Evolutionary conservation across 2,888 invertebrate genomes (phyloP).

Genomic region (Acrocyrtus sp.): DNA sequence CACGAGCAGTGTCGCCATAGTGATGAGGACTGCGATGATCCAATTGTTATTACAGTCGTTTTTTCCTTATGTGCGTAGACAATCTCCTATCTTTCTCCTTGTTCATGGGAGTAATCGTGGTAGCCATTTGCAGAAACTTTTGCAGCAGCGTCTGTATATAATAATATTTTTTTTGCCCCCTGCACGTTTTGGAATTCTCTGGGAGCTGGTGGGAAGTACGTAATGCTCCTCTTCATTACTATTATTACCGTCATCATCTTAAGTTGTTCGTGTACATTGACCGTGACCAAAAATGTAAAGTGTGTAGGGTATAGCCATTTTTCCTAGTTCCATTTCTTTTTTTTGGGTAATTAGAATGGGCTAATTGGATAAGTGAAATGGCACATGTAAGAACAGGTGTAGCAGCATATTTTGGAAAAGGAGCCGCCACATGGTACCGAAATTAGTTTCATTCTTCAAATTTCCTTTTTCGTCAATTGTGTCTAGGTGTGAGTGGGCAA

Average conservation of each 20-base stretch:
- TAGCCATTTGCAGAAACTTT: not conserved
- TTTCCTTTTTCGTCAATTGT: too few relatives aligned
- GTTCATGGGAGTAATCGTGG: not conserved
- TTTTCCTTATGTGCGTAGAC: constrained; percentile 2
- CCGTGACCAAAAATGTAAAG: constrained; percentile 3
- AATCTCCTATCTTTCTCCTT: not conserved
- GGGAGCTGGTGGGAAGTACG: not conserved
- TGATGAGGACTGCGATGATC: constrained; percentile 10
- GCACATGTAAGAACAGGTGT: not conserved
- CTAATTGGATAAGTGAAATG: not conserved
- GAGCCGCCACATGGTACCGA: too few relatives aligned
- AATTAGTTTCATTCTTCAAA: too few relatives aligned
- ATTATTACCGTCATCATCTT: not conserved
- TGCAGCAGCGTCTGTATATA: too few relatives aligned
- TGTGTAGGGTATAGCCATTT: not conserved
- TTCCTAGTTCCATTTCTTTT: not conserved
- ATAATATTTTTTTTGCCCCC: too few relatives aligned
- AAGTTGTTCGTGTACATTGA: not conserved
- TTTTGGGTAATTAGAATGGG: not conserved
- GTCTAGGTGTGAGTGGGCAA: too few relatives aligned
- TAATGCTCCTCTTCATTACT: not conserved
- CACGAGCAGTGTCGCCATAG: not conserved
- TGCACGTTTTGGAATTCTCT: not conserved
- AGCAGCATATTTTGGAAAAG: too few relatives aligned
- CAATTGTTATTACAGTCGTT: constrained; percentile 30